A percentile compares a stretch with the other conserved stretches of the same genome.
These are phyloP conservation scores for Athalia rosae DNA, from an alignment of 2,888 invertebrate genomes.

Conservation along the genomic window DNA sequence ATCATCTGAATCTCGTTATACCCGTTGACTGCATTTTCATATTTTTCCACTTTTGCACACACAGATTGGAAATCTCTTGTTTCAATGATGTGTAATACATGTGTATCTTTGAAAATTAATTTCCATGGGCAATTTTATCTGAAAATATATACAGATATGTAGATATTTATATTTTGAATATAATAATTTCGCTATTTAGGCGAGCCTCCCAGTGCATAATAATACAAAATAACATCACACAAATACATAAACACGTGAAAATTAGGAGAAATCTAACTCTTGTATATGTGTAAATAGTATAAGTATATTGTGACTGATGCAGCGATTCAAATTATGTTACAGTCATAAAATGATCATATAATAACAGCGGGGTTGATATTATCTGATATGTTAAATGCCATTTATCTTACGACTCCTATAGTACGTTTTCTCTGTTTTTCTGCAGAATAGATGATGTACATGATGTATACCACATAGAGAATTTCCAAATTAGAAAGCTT, in stretches of 20 bases:
- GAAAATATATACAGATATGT: slow-evolving; percentile 48
- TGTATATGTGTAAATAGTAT: slow-evolving; percentile 61
- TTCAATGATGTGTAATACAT: slow-evolving; percentile 5
- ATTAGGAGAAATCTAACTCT: slow-evolving; percentile 11
- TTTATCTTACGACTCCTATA: slow-evolving; percentile 3
- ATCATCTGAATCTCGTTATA: slow-evolving; percentile 32
- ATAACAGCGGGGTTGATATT: background rate
- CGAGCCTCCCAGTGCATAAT: slow-evolving; percentile 56
- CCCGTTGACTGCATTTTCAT: slow-evolving; percentile 43
- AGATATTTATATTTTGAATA: slow-evolving; percentile 47
- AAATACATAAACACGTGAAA: slow-evolving; percentile 44
- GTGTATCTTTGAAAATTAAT: slow-evolving; percentile 41
- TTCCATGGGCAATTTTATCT: slow-evolving; percentile 53
- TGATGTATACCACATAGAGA: background rate
- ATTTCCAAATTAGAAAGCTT: no score
- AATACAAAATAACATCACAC: slow-evolving; percentile 48
- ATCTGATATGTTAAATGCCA: background rate
- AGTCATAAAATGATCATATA: slow-evolving; percentile 19
- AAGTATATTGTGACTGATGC: slow-evolving; percentile 34
- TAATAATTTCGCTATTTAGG: slow-evolving; percentile 50
- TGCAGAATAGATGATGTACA: background rate
- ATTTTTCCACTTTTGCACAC: slow-evolving; percentile 49
- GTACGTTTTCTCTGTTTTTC: background rate
- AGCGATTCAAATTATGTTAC: slow-evolving; percentile 30
- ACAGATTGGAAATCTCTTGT: slow-evolving; percentile 43